Conservation (phyloP, 2,797 vertebrate species). For the Pachyuromys duprasi region DNA sequence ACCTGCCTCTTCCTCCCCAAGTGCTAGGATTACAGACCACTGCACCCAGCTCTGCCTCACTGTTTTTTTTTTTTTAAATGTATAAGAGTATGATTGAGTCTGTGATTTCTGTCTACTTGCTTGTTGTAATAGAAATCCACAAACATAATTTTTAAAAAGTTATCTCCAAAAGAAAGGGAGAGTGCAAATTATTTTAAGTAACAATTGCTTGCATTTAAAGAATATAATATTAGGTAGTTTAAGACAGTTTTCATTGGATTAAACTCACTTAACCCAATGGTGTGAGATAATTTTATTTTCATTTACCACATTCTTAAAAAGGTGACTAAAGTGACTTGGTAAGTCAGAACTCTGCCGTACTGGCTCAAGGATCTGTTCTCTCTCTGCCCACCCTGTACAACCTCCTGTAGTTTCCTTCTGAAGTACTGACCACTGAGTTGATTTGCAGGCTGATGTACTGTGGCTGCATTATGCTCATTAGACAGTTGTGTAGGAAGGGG, state of each 20-base stretch:
- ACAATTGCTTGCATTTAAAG: background rate
- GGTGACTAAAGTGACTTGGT: background rate
- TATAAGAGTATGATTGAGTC: background rate
- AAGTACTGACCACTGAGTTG: background rate
- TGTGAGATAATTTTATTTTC: background rate
- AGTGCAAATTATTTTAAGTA: constrained; percentile 50
- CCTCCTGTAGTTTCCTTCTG: background rate
- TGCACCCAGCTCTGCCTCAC: no score
- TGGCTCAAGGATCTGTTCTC: background rate
- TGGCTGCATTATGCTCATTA: background rate
- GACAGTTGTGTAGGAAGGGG: background rate
- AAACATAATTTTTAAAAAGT: constrained; percentile 54
- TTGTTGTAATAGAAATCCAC: constrained; percentile 25
- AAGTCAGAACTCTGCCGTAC: background rate
- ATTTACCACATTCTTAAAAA: constrained; percentile 28
- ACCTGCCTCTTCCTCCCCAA: no score
- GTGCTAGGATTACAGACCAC: no score
- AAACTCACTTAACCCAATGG: constrained; percentile 1
- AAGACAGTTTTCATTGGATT: constrained; percentile 16
- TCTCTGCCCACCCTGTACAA: background rate
- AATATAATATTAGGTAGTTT: constrained; percentile 34
- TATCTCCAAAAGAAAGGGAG: background rate
- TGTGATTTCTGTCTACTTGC: background rate
- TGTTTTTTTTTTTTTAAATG: no score
- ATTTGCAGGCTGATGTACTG: background rate